Evolutionary conservation across 2,888 invertebrate species (phyloP), one percentile per base, ranked within the genome.

Genomic region (Archaeoteleia sp.): DNA sequence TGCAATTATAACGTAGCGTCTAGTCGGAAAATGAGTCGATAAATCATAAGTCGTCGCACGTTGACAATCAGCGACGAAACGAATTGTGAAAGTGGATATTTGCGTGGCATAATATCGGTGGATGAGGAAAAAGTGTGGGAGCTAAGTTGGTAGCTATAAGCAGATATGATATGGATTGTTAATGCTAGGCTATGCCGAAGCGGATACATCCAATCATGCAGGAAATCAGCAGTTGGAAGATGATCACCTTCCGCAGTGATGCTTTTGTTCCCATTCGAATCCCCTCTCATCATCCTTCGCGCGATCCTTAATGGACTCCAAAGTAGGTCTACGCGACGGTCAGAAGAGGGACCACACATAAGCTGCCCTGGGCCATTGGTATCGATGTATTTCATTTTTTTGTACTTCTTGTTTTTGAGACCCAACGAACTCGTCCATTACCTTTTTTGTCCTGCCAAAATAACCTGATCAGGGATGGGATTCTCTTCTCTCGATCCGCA

Each of bases 291-390:
- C 55, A 7, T 30, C 43, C n/a, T 27, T 55, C 30, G 25, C 15
- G 48, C 40, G 48, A 49, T 79, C 74, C 77, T 78, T 79, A 78
- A 79, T 78, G 77, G 76, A 66, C 61, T 54, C 54, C 69, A 63
- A 82, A 81, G 82, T 82, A 82, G 82, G 82, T 79, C 81, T 80
- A 55, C 66, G 63, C 73, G 72, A 66, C 72, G 67, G 62, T 67
- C 63, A 57, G 70, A 68, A 57, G 61, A 68, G 60, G 54, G 60
- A 63, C 68, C 58, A 63, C 60, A 66, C 63, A 61, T 63, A 37
- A 30, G 45, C 48, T 65, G 61, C 42, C 69, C 60, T 65, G 60
- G 55, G 48, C 49, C 46, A 46, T 43, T 42, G 32, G 35, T 40
- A 39, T 46, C 42, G 40, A 46, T 55, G 27, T 49, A 9, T 29